A percentile compares a stretch with the other conserved stretches of the same genome.
Evolutionary conservation across 2,797 vertebrate genomes (phyloP).

Genomic region (Varecia variegata): DNA sequence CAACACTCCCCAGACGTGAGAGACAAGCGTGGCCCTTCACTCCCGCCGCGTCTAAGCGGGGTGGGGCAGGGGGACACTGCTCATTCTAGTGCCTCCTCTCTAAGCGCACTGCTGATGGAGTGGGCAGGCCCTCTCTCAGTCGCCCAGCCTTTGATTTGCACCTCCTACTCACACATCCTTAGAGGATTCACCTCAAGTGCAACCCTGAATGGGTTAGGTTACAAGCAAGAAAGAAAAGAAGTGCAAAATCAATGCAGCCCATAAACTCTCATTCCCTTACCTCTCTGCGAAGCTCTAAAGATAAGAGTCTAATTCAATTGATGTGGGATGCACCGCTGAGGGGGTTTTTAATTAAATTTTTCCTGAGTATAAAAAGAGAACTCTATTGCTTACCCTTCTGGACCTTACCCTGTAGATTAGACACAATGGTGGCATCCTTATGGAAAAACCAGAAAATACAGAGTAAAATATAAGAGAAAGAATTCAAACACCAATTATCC

Average conservation of each 20-base stretch:
- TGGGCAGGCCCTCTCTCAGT: neutral
- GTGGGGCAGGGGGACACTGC: neutral
- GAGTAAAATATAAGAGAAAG: neutral
- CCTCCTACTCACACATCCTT: neutral
- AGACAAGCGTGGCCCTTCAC: neutral
- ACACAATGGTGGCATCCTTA: neutral
- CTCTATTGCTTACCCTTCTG: neutral
- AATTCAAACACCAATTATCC: conserved; percentile 11
- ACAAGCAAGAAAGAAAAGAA: neutral
- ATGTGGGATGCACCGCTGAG: neutral
- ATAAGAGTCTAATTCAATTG: neutral
- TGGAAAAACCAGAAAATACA: conserved; percentile 11
- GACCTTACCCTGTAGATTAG: neutral
- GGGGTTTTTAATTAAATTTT: neutral
- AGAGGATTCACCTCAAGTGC: neutral
- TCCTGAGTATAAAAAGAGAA: conserved; percentile 1
- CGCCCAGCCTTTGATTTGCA: neutral
- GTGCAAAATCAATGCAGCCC: neutral
- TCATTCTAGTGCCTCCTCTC: neutral
- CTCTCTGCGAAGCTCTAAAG: neutral
- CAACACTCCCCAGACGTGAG: neutral
- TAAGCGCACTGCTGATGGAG: neutral
- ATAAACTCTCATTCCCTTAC: neutral
- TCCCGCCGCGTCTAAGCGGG: neutral
- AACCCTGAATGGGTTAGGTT: neutral